A percentile compares a stretch with the other conserved stretches of the same genome.
phyloP scores from a whole-genome alignment of 2,888 invertebrate species.

The Meganola albula region DNA sequence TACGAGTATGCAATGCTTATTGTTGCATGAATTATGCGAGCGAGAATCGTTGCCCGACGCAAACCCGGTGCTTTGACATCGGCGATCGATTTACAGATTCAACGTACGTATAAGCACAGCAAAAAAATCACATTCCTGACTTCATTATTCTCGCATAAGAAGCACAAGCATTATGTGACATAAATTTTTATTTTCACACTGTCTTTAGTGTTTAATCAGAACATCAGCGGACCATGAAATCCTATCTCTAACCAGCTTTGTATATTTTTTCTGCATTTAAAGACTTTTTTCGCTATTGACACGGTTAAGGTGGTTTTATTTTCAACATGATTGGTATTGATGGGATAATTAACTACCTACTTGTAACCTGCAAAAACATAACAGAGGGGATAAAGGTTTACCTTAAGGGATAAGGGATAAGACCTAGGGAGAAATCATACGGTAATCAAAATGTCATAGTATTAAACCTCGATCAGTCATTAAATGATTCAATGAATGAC shows the following conservation, averaged over 20 bases:
- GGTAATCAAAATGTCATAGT: conserved; percentile 9
- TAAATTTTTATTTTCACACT: conserved; percentile 34
- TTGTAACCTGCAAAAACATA: too few relatives aligned
- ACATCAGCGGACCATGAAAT: too few relatives aligned
- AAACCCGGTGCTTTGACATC: conserved; percentile 34
- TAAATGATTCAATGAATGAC: conserved; percentile 22
- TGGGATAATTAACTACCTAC: too few relatives aligned
- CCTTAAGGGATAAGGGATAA: too few relatives aligned
- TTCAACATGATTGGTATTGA: too few relatives aligned
- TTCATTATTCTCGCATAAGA: conserved; percentile 31
- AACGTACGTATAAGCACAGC: conserved; percentile 27
- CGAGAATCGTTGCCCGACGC: conserved; percentile 37
- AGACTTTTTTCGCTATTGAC: too few relatives aligned
- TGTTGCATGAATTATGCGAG: conserved; percentile 59
- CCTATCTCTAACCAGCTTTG: too few relatives aligned
- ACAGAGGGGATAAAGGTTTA: too few relatives aligned
- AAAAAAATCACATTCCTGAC: conserved; percentile 37
- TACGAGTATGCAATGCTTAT: conserved; percentile 53
- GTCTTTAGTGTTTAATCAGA: too few relatives aligned
- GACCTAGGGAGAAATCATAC: too few relatives aligned
- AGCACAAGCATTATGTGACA: conserved; percentile 35
- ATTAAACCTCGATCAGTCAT: conserved; percentile 22
- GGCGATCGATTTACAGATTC: conserved; percentile 34
- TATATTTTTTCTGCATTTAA: too few relatives aligned
- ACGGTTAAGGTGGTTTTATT: too few relatives aligned